Evolutionary conservation across 2,113 vertebrate genomes (phyloP).

Genomic region (Lamprologus speciosus): DNA sequence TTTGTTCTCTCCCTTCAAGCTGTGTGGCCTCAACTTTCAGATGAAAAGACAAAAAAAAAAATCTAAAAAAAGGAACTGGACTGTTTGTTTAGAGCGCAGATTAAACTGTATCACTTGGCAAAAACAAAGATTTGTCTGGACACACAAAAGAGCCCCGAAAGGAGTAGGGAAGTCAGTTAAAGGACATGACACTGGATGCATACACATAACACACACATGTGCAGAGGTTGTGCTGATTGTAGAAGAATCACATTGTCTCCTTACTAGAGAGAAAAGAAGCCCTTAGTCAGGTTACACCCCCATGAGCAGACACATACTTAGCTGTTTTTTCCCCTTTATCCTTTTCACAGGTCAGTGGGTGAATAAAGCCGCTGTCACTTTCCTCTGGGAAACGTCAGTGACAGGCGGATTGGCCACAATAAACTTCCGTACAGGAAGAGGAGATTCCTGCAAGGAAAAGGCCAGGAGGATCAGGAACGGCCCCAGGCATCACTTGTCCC

Average conservation of each 20-base stretch:
- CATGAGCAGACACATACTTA: conserved; percentile 9
- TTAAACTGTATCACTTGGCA: not conserved
- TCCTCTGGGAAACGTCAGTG: conserved; percentile 61
- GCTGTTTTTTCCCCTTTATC: conserved; percentile 49
- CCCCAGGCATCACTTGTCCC: conserved; percentile 44
- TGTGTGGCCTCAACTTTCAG: not conserved
- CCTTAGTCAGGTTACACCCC: conserved; percentile 63
- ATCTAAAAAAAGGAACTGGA: not conserved
- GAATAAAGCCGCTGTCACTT: conserved; percentile 71
- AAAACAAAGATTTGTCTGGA: not conserved
- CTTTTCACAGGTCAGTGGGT: conserved; percentile 69
- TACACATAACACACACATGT: not conserved
- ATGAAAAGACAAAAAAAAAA: not conserved
- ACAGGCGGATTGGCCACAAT: conserved; percentile 52
- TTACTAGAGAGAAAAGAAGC: conserved; percentile 60
- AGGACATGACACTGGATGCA: not conserved
- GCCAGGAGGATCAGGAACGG: conserved; percentile 46
- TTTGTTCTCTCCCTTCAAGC: conserved; percentile 3
- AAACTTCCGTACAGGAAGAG: conserved; percentile 65
- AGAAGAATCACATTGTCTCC: conserved; percentile 47
- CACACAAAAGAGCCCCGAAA: not conserved
- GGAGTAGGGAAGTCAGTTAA: not conserved
- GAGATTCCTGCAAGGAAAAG: conserved; percentile 68
- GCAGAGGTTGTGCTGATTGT: conserved; percentile 53
- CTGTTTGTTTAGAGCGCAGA: not conserved